Conservation (phyloP, 2,888 invertebrate species). For the Dryobotodes eremita region DNA sequence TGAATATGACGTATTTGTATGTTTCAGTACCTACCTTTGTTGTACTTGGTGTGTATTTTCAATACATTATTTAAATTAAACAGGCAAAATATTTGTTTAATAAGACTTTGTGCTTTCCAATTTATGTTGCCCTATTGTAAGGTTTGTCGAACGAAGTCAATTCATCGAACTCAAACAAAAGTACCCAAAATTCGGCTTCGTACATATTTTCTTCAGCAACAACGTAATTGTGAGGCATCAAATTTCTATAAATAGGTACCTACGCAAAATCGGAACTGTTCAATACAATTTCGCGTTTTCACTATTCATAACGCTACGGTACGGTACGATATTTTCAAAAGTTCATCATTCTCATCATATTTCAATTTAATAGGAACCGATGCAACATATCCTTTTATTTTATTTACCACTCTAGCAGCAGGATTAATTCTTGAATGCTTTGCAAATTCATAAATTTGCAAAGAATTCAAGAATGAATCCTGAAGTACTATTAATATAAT, state of each 20-base stretch:
- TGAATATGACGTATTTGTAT: not conserved
- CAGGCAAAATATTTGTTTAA: not conserved
- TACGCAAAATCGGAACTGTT: constrained; percentile 26
- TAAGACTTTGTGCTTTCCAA: constrained; percentile 4
- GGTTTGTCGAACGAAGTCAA: constrained; percentile 39
- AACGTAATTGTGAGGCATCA: constrained; percentile 28
- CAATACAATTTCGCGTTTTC: constrained; percentile 13
- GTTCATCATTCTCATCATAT: too few species aligned
- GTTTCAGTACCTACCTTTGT: too few species aligned
- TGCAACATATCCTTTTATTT: not conserved
- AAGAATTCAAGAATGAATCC: not conserved
- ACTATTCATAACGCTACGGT: not conserved
- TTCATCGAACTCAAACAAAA: constrained; percentile 40
- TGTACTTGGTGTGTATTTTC: not conserved
- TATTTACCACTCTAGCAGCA: not conserved
- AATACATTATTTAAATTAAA: not conserved
- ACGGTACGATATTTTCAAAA: not conserved
- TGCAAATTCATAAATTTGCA: too few species aligned
- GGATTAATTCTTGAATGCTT: too few species aligned
- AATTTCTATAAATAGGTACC: constrained; percentile 34
- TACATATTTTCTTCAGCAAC: constrained; percentile 35
- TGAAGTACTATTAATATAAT: not conserved
- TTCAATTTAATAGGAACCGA: not conserved
- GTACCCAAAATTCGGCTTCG: constrained; percentile 1
- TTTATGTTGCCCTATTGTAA: constrained; percentile 31